These are phyloP conservation scores for Gymnocephalus cernua DNA, from an alignment of 2,113 vertebrate species.

Conservation along the genomic window DNA sequence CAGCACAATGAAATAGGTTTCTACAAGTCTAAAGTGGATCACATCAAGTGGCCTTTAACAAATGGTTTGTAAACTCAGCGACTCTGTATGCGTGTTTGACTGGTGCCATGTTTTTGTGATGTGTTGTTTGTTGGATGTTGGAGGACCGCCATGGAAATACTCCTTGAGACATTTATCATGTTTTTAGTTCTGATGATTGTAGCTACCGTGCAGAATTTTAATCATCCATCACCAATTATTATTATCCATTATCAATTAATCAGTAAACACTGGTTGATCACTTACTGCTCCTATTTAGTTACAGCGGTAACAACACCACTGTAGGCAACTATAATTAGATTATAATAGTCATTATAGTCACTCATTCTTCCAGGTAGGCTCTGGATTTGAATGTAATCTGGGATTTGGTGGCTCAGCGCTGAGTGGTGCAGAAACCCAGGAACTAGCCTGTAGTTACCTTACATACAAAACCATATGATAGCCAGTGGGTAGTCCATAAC, in stretches of 20 bases:
- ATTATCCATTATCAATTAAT: no score
- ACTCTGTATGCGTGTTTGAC: no score
- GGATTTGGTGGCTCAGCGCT: conserved; percentile 82
- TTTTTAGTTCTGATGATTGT: neutral
- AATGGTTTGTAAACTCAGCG: neutral
- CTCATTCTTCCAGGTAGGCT: conserved; percentile 71
- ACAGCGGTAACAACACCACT: conserved; percentile 10
- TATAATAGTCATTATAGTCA: conserved; percentile 59
- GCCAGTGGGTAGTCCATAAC: conserved; percentile 20
- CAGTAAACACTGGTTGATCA: no score
- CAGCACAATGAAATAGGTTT: neutral
- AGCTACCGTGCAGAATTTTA: neutral
- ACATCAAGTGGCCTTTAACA: neutral
- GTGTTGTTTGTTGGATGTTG: neutral
- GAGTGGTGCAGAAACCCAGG: conserved; percentile 80
- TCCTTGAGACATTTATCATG: neutral
- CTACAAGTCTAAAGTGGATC: neutral
- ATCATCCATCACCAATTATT: neutral
- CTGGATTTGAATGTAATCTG: conserved; percentile 80
- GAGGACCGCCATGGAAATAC: neutral
- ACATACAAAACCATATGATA: conserved; percentile 3
- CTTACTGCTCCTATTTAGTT: neutral
- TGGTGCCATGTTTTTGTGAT: neutral
- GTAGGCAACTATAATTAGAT: conserved; percentile 72
- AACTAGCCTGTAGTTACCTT: conserved; percentile 56